Base-by-base conservation (phyloP, 2,113 vertebrate genomes). In the Podiceps cristatus region DNA sequence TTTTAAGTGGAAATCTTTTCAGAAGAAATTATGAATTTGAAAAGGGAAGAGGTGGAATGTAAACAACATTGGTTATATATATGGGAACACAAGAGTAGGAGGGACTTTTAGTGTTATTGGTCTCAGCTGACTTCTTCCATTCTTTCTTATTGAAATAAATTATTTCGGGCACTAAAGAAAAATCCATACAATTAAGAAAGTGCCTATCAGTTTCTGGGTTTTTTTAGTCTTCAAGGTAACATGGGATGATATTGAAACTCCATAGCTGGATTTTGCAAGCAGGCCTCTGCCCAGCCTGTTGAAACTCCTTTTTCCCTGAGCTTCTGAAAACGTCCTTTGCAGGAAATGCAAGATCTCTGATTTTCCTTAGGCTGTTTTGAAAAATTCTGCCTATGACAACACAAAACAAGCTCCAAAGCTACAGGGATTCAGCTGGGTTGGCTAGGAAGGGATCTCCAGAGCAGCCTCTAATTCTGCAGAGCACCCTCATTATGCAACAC, bases 201-300 rank as follows among this genome's bases (percentile, higher is more conserved):
- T 25, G 2, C 4, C 29, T 37, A 5, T 17, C 5, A 37, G 6
- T 1, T 58, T 58, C 9, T 79, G 55, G 24, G 23, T 0, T 5
- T n/a, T 52, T 91, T 67, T 5, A 10, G 7, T 35, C 40, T 53
- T 80, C 72, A 50, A 11, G 23, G 55, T 66, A 56, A 47, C 19
- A 31, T 22, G 19, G n/a, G 24, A 35, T 11, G 3, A 13, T 17
- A 60, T 6, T 64, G 20, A 16, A 86, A 78, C 16, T 42, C 13
- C 37, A 16, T 17, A 55, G 10, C 8, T 60, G 24, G 17, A 73
- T 72, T 83, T 93, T 91, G 18, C 31, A 83, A 50, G 15, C 35
- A 90, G 15, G 3, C 3, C 85, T 16, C 28, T 74, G 12, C 8
- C 8, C 23, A 77, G 24, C 8, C 15, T 78, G 14, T 28, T 33